Base-by-base conservation (phyloP, 2,888 invertebrate species). In the Zelleria hepariella region DNA sequence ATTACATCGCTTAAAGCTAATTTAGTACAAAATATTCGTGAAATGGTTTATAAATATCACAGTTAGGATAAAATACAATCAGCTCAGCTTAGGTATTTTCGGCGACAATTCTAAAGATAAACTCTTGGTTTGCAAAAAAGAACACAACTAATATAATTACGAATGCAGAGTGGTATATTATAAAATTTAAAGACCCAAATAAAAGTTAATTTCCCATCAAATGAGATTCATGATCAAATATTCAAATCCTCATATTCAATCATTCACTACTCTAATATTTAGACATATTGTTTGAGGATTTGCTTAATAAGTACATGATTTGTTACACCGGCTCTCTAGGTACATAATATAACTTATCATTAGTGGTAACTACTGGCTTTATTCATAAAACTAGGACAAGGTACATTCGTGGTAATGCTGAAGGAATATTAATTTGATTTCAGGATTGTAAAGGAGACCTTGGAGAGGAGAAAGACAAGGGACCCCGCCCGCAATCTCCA, bases 311-410 rank as follows among this genome's bases (percentile, higher is more conserved):
- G 32, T 42, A 42, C 32, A 42, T 42, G n/a, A n/a, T n/a, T n/a
- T n/a, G n/a, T n/a, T 15, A 10, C 32, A 42, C 32, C 15, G 32
- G 32, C 32, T 15, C 1, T 42, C 15, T 42, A n/a, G n/a, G n/a
- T n/a, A n/a, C n/a, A n/a, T n/a, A n/a, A n/a, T n/a, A 42, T 57
- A 48, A 62, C 62, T 66, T 64, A 64, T 57, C 58, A 66, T 64
- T 64, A 72, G 63, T 64, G 67, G 62, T 67, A 70, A 66, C 60
- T 68, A 68, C 67, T 67, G 67, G 67, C 66, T 64, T 63, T 56
- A 63, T 58, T 60, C 52, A 27, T 32, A 26, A 57, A 24, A 59
- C 60, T 62, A 10, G 15, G 15, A 42, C 32, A 42, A 42, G 32
- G 10, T 42, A 42, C 32, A 42, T 42, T 42, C 10, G 32, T 42